Evolutionary conservation across 1,140 invertebrate species (phyloP).

Genomic region (Drosophila rufa): DNA sequence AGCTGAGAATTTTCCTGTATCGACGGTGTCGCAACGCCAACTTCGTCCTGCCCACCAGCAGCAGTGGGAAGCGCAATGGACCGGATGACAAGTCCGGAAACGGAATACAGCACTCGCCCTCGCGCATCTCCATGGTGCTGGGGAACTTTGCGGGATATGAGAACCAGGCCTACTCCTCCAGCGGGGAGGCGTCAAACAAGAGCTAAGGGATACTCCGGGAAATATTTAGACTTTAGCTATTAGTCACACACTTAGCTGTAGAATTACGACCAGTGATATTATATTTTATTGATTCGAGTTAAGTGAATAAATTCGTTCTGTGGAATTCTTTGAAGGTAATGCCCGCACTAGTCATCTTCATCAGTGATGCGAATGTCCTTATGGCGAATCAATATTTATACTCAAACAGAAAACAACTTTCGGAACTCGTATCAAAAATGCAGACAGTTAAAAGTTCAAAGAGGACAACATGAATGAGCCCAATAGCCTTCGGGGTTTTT

Average conservation of each 20-base stretch:
- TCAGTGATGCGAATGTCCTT: constrained; percentile 19
- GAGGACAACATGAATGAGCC: constrained; percentile 14
- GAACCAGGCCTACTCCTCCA: constrained; percentile 66
- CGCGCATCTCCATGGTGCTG: constrained; percentile 81
- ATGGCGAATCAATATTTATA: constrained; percentile 48
- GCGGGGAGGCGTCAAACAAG: constrained; percentile 49
- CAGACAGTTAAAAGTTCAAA: constrained; percentile 44
- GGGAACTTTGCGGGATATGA: constrained; percentile 75
- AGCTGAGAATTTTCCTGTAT: constrained; percentile 64
- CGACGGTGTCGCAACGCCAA: constrained; percentile 55
- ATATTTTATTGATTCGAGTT: constrained; percentile 53
- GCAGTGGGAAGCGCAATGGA: constrained; percentile 29
- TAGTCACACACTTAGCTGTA: constrained; percentile 61
- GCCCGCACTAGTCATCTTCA: background rate
- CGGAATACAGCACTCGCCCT: constrained; percentile 78
- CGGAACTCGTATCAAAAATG: constrained; percentile 51
- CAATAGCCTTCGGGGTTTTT: constrained; percentile 15
- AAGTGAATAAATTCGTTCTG: constrained; percentile 49
- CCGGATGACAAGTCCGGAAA: constrained; percentile 38
- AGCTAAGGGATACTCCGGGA: constrained; percentile 13
- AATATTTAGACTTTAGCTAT: constrained; percentile 8
- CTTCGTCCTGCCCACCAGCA: constrained; percentile 63
- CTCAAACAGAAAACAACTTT: constrained; percentile 40
- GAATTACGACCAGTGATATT: constrained; percentile 72
- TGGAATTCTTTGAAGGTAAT: constrained; percentile 14